Evolutionary conservation across 2,888 invertebrate species (phyloP), one percentile per base, ranked within the genome.

Genomic region (Lithophane socia): DNA sequence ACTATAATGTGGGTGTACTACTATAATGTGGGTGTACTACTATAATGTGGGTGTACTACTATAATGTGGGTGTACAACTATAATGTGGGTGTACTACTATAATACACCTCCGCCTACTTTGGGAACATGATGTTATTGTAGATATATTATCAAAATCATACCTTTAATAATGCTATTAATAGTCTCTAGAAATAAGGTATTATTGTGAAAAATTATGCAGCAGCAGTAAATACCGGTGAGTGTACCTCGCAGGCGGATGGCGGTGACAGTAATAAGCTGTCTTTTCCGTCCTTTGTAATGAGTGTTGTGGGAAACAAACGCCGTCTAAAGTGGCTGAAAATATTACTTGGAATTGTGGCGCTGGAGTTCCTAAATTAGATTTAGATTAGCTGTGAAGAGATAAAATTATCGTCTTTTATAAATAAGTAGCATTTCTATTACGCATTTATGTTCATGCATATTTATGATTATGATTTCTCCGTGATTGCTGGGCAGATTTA

Each of bases 201-300:
- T n/a, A 18, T 37, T 69, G 18, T 24, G 8, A 18, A 3, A 21
- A 12, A 69, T 12, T 24, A 24, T 58, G 24, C 24, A 24, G 58
- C 58, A 58, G 9, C 4, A 37, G 13, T 16, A 24, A 24, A 47
- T 21, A 37, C 61, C 29, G 4, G 16, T 4, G 37, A 64, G 47
- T 24, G 24, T 21, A 47, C 54, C 9, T 47, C 44, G 16, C 24
- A 1, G 47, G 3, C 63, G 54, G 64, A 64, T 24, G 78, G 37
- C 54, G 21, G 24, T 5, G 24, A 47, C 65, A 56, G 47, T 5
- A 0, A 12, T 16, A 3, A 54, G 21, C 12, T 21, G 18, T 16
- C n/a, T 56, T 21, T 76, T 76, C 65, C 75, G 47, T 3, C 4
- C 78, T 78, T 75, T 56, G 54, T 64, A 24, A 24, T 47, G 77